These are phyloP conservation scores for Sesia bembeciformis DNA, from an alignment of 2,888 invertebrate species.

Conservation along the genomic window DNA sequence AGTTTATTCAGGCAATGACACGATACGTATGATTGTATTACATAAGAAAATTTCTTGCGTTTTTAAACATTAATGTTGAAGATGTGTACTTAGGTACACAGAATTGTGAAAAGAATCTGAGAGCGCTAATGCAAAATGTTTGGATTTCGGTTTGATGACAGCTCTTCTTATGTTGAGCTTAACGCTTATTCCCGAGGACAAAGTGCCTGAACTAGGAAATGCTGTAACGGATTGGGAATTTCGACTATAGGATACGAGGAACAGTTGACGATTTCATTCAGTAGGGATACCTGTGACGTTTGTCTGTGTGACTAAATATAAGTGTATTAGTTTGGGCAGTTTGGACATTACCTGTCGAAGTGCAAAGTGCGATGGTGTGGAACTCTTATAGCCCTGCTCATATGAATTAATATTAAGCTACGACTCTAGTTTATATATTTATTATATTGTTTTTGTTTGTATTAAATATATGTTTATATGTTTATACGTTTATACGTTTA, in stretches of 20 bases:
- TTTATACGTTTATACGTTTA: too few relatives aligned
- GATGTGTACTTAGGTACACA: slow-evolving; percentile 3
- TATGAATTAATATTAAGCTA: too few relatives aligned
- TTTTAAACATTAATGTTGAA: slow-evolving; percentile 2
- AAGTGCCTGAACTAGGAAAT: not conserved
- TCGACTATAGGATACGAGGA: not conserved
- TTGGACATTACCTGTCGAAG: too few relatives aligned
- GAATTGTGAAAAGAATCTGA: slow-evolving; percentile 1
- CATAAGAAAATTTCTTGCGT: not conserved
- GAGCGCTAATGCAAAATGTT: slow-evolving; percentile 1
- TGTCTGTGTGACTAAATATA: too few relatives aligned
- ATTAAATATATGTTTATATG: too few relatives aligned
- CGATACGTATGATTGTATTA: too few relatives aligned
- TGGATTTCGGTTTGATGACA: slow-evolving; percentile 3
- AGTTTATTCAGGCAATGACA: slow-evolving; percentile 2
- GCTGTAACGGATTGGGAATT: not conserved
- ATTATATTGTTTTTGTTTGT: too few relatives aligned
- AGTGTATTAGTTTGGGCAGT: too few relatives aligned
- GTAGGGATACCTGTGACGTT: not conserved
- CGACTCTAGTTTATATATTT: too few relatives aligned
- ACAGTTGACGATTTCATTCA: not conserved
- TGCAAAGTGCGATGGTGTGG: too few relatives aligned
- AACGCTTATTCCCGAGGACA: not conserved
- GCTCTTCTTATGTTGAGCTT: slow-evolving; percentile 1
- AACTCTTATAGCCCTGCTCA: too few relatives aligned